phyloP scores from a whole-genome alignment of 2,888 invertebrate genomes.

The Drosophila quasianomalipes region DNA sequence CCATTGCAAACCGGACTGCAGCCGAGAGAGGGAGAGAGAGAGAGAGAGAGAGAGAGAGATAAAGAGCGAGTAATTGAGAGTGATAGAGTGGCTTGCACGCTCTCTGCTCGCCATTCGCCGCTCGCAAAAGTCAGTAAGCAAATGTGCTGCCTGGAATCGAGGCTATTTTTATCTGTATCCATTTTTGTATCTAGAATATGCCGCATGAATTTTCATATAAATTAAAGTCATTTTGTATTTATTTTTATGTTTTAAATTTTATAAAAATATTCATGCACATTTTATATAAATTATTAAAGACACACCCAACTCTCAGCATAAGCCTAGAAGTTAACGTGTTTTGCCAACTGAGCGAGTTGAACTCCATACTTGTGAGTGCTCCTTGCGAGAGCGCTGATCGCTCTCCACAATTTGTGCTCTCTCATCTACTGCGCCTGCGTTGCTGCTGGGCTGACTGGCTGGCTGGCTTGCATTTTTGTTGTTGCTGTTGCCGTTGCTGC shows the following conservation, averaged over 20 bases:
- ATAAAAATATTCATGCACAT: neutral
- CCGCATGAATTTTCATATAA: neutral
- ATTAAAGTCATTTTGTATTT: neutral
- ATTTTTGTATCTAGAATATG: constrained; percentile 4
- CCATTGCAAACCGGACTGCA: constrained; percentile 46
- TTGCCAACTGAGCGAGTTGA: constrained; percentile 5
- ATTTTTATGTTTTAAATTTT: neutral
- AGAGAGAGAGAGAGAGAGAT: neutral
- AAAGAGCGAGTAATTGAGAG: constrained; percentile 20
- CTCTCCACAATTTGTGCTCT: constrained; percentile 40
- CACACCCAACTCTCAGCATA: constrained; percentile 1
- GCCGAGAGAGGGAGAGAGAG: neutral
- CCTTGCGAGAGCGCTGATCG: constrained; percentile 37
- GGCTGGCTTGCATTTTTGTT: constrained; percentile 57
- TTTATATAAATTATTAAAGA: neutral
- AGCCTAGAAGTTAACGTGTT: constrained; percentile 3
- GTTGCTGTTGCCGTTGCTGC: constrained; percentile 27
- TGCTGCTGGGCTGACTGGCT: constrained; percentile 13
- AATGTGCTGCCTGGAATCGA: constrained; percentile 11
- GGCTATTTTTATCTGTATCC: constrained; percentile 5
- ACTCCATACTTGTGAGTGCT: constrained; percentile 21
- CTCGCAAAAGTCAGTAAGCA: constrained; percentile 26
- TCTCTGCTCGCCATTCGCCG: neutral
- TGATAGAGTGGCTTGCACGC: constrained; percentile 24
- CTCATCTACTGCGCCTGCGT: constrained; percentile 51